Conservation (phyloP, 92 coral and sea anemone species). For the Parazoanthus atlanticus region DNA sequence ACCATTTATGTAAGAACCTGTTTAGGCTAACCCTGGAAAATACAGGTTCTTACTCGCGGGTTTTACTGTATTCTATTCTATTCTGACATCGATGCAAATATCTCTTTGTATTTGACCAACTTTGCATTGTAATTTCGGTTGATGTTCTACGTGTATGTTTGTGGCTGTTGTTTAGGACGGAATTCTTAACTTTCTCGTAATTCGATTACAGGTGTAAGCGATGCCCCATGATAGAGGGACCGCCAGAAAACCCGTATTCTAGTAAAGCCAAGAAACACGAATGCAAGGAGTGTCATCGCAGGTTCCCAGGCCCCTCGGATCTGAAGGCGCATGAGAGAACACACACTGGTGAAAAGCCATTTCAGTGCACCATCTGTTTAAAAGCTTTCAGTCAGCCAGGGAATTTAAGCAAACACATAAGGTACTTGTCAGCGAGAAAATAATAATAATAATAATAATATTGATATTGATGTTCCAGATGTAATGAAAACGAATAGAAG, state of each 20-base stretch:
- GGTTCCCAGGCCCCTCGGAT: slow-evolving; percentile 90
- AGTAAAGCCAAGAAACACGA: slow-evolving; percentile 56
- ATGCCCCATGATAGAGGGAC: slow-evolving; percentile 88
- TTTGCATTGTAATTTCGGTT: too few species aligned
- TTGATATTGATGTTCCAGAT: too few species aligned
- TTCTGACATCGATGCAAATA: too few species aligned
- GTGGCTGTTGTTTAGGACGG: too few species aligned
- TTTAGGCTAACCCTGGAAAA: too few species aligned
- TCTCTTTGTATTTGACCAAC: too few species aligned
- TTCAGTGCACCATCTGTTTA: slow-evolving; percentile 65
- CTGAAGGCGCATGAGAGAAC: slow-evolving; percentile 71
- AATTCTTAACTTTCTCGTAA: not conserved
- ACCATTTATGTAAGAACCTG: too few species aligned
- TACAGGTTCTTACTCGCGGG: too few species aligned
- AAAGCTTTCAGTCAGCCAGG: slow-evolving; percentile 87
- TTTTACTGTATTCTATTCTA: too few species aligned
- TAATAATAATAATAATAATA: too few species aligned
- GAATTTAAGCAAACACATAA: slow-evolving; percentile 76
- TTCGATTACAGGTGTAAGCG: slow-evolving; percentile 66
- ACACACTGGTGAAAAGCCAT: slow-evolving; percentile 90
- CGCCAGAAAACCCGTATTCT: slow-evolving; percentile 50
- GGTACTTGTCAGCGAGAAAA: slow-evolving; percentile 41
- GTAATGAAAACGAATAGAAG: too few species aligned
- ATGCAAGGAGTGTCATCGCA: slow-evolving; percentile 67
- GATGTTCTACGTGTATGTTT: too few species aligned